Percentiles rank a stretch among this genome's conserved stretches.
Evolutionary conservation across 2,797 vertebrate species (phyloP).

Genomic region (Agapornis canus): DNA sequence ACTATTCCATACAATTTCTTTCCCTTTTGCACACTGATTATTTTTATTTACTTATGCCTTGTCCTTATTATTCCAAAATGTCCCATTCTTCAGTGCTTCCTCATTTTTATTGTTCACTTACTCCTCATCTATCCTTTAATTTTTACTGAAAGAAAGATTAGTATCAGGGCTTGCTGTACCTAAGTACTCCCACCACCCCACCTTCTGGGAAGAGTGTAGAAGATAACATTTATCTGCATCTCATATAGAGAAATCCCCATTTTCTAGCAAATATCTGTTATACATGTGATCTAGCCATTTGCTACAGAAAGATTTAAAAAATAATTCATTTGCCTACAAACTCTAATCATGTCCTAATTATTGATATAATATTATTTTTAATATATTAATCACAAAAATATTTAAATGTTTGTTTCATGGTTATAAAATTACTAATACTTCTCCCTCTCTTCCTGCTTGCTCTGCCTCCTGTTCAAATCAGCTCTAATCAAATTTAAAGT

Average conservation of each 20-base stretch:
- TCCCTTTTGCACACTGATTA: not conserved
- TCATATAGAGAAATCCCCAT: not conserved
- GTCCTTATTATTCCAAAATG: not conserved
- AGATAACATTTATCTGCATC: not conserved
- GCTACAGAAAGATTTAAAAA: not conserved
- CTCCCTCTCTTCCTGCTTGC: not conserved
- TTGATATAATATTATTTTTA: not conserved
- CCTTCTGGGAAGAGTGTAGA: not conserved
- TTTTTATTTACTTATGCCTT: not conserved
- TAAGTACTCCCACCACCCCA: not conserved
- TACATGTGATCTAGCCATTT: not conserved
- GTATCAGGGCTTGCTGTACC: not conserved
- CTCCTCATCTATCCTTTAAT: not conserved
- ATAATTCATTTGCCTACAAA: not conserved
- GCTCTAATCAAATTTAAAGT: conserved; percentile 33
- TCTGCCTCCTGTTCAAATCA: conserved; percentile 7
- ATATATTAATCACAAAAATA: not conserved
- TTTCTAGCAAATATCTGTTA: not conserved
- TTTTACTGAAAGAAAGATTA: not conserved
- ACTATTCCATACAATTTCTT: not conserved
- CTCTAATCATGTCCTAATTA: not conserved
- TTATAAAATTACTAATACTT: not conserved
- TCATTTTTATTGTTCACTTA: not conserved
- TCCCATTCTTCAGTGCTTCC: not conserved
- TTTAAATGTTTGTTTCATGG: not conserved